Conservation (phyloP, 37 sponge, comb jelly and placozoan genomes). For the Geodia barretti region DNA sequence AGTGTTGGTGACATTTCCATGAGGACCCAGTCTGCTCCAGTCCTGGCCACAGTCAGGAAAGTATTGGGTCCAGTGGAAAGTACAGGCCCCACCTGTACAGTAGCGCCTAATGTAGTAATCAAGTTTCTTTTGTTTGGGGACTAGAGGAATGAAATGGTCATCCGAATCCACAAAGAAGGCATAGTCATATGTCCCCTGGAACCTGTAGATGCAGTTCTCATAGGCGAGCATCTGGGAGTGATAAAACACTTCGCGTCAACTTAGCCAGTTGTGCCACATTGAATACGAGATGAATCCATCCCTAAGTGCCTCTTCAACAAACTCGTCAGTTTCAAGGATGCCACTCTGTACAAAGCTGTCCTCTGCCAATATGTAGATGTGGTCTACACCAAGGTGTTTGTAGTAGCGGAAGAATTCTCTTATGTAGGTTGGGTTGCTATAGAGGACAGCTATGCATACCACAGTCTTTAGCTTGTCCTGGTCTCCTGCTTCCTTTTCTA, state of each 20-base stretch:
- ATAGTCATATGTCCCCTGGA: background rate
- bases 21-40: background rate
- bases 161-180: slow-evolving; percentile 6
- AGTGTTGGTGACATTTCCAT: background rate
- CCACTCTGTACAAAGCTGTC: background rate
- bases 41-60: slow-evolving; percentile 11
- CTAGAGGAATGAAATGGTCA: slow-evolving; percentile 18
- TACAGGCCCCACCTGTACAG: slow-evolving; percentile 9
- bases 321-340: background rate
- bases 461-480: too few species aligned
- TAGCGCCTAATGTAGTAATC: background rate
- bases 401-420: slow-evolving; percentile 7
- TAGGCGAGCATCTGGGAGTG: slow-evolving; percentile 23
- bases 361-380: slow-evolving; percentile 17
- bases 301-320: background rate
- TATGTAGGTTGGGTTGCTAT: background rate
- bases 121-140: background rate
- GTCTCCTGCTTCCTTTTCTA: too few species aligned
- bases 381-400: slow-evolving; percentile 2
- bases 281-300: slow-evolving; percentile 1
- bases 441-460: slow-evolving; percentile 4
- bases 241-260: background rate
- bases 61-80: slow-evolving; percentile 4
- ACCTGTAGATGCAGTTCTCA: slow-evolving; percentile 18
- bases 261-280: background rate